Base-by-base conservation (phyloP, 2,888 invertebrate species). In the Tubulanus polymorphus region DNA sequence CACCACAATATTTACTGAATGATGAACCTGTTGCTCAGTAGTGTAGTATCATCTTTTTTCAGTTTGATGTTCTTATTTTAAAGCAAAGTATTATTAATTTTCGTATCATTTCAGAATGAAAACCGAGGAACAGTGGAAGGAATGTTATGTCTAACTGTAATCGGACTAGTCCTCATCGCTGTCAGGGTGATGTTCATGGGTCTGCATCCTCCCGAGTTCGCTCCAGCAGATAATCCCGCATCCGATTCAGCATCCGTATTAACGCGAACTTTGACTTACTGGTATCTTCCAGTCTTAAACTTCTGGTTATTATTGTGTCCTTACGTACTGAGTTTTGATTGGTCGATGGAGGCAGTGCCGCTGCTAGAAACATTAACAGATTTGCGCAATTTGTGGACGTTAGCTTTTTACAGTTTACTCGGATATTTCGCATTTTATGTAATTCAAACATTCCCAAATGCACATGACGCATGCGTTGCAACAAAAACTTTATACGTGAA, bases 341-440 rank as follows among this genome's bases (percentile, higher is more conserved):
- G 96, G 97, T 94, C 95, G 27, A 96, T 97, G 96, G 93, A 94
- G 69, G 89, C 96, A 1, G 87, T 97, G 70, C 93, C 94, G 8
- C 85, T 91, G 59, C 86, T 97, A 66, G 87, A 87, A 48, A 85
- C 86, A 28, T 67, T 91, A 20, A 82, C 85, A 69, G 96, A 97
- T 79, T 82, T 84, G 3, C 84, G 96, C 63, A 93, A 93, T 79
- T 76, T 90, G 18, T 83, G 86, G 60, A 87, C 91, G 2, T 72
- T 88, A 25, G 80, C 86, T 58, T 88, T 95, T 75, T 96, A 94
- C 80, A 81, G 56, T 18, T 54, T 63, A 20, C 60, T 78, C 29
- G 60, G 59, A 27, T 70, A 69, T 62, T 54, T 71, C 54, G 64
- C 67, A 46, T 53, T 59, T 53, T 52, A 57, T 52, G 63, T 63